phyloP scores from a whole-genome alignment of 2,797 vertebrate species.

The Syngnathus rostellatus region DNA sequence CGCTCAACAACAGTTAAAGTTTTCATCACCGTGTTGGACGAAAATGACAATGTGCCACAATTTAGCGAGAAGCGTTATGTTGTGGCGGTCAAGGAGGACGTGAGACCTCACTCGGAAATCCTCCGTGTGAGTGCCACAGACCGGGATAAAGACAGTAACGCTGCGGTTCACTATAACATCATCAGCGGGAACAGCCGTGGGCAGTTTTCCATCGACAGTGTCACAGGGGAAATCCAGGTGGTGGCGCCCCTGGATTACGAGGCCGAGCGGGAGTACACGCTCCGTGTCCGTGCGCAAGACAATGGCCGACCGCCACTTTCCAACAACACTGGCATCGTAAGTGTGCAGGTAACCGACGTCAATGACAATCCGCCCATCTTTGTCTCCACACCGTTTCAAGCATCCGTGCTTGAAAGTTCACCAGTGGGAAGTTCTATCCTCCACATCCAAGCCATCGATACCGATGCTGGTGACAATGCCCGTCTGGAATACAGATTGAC shows the following conservation, averaged over 20 bases:
- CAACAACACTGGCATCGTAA: constrained; percentile 93
- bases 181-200: constrained; percentile 95
- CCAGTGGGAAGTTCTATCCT: constrained; percentile 92
- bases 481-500: constrained; percentile 89
- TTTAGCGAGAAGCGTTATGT: constrained; percentile 97
- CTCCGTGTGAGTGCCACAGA: constrained; percentile 85
- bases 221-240: constrained; percentile 93
- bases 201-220: constrained; percentile 91
- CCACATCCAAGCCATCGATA: constrained; percentile 97
- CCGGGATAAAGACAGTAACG: constrained; percentile 88
- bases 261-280: constrained; percentile 85
- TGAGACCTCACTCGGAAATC: constrained; percentile 86
- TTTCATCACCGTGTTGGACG: constrained; percentile 89
- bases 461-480: constrained; percentile 87
- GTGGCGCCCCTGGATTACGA: constrained; percentile 91
- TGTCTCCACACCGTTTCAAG: constrained; percentile 96
- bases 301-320: constrained; percentile 90
- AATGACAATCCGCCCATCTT: constrained; percentile 97
- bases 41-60: constrained; percentile 95
- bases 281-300: constrained; percentile 91
- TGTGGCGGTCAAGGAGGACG: constrained; percentile 87
- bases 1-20: constrained; percentile 87
- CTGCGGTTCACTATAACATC: constrained; percentile 92
- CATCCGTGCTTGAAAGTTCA: constrained; percentile 88
- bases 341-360: constrained; percentile 91